These are phyloP conservation scores for Rhaphigaster nebulosa DNA, from an alignment of 2,888 invertebrate genomes.

Conservation along the genomic window DNA sequence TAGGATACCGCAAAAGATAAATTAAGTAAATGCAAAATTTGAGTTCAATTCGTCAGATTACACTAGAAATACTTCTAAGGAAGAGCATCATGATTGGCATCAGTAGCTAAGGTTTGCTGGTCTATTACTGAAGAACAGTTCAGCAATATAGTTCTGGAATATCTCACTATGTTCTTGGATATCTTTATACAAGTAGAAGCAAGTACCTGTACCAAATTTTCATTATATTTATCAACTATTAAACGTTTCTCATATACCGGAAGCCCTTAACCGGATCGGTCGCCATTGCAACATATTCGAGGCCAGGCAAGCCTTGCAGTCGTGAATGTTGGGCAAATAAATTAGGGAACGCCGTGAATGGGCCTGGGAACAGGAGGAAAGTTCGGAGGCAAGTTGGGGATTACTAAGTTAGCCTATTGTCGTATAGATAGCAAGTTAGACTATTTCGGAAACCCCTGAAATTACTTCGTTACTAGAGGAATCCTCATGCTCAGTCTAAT, in stretches of 20 bases:
- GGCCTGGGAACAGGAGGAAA: slow-evolving; percentile 28
- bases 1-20: no score
- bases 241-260: not conserved
- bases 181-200: not conserved
- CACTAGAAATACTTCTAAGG: no score
- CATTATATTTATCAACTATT: not conserved
- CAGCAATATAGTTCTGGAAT: not conserved
- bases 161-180: not conserved
- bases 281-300: not conserved
- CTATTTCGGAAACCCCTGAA: slow-evolving; percentile 47
- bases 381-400: slow-evolving; percentile 18
- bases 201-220: not conserved
- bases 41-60: no score
- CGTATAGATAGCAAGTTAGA: slow-evolving; percentile 50
- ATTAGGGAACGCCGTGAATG: not conserved
- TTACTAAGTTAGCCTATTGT: slow-evolving; percentile 41
- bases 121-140: no score
- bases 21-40: no score
- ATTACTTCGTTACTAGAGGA: slow-evolving; percentile 37
- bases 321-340: slow-evolving; percentile 40
- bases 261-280: no score
- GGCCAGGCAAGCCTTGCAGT: not conserved
- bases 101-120: no score
- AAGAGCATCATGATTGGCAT: no score
- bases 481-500: slow-evolving; percentile 23